Conservation (phyloP, 2,888 invertebrate genomes). For the Ormyrus thymus region DNA sequence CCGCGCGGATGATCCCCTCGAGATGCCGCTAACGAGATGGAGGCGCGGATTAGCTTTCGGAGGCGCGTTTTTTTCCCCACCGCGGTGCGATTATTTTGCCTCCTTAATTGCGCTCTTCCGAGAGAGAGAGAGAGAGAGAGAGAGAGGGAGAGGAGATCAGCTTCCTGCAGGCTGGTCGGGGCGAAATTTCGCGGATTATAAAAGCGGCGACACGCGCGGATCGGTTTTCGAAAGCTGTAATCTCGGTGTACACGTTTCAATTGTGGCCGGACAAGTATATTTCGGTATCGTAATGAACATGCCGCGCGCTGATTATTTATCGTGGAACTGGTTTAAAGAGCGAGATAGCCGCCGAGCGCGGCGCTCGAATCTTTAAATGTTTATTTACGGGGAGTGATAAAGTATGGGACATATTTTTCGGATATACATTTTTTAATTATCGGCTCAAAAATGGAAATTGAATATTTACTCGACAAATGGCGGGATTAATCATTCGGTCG, state of each 20-base stretch:
- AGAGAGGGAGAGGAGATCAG: too few relatives aligned
- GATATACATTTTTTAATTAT: too few relatives aligned
- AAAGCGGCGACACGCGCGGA: neutral
- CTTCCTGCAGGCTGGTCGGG: too few relatives aligned
- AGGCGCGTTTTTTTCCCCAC: too few relatives aligned
- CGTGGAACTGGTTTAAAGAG: constrained; percentile 19
- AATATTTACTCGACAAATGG: too few relatives aligned
- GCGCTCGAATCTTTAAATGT: neutral
- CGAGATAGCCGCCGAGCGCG: neutral
- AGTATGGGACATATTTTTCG: neutral
- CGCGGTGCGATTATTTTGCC: too few relatives aligned
- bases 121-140: too few relatives aligned
- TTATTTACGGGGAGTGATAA: neutral
- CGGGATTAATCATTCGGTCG: too few relatives aligned
- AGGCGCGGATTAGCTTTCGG: too few relatives aligned
- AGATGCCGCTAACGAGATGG: constrained; percentile 18
- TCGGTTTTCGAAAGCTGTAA: constrained; percentile 7
- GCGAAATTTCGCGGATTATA: too few relatives aligned
- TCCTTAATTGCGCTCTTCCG: too few relatives aligned
- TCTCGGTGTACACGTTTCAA: constrained; percentile 18
- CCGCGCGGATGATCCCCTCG: neutral
- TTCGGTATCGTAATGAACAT: neutral
- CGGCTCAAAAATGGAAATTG: too few relatives aligned
- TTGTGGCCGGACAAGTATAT: constrained; percentile 1
- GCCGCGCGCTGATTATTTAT: constrained; percentile 31